Evolutionary conservation across 2,888 invertebrate genomes (phyloP), one percentile per base, ranked within the genome.

Genomic region (Metalampra italica): DNA sequence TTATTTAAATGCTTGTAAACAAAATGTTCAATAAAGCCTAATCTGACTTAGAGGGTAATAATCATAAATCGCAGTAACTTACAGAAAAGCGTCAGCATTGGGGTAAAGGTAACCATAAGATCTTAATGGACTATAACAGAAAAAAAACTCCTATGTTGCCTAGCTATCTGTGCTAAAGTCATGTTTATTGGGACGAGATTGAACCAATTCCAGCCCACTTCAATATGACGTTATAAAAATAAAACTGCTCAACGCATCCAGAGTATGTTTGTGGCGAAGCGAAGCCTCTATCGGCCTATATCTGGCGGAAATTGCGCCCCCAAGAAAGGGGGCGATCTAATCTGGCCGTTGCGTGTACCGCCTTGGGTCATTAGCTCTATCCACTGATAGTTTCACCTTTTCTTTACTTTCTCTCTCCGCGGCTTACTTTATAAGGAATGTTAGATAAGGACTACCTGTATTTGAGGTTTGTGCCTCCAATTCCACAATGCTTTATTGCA

Each of bases 261-360:
- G 36, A 36, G n/a, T 36, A 36, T 32, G 32, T 32, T 32, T 32
- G 32, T 32, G 11, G 32, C 11, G 32, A 32, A 32, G 22, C 29
- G 29, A 34, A 22, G 7, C 40, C 13, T 29, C 45, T 46, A 46
- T 46, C 46, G 46, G 45, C 39, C 36, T 43, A 5, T 73, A 75
- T 75, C 64, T 64, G 66, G 59, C 85, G 86, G 86, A 86, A 85
- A 84, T 87, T 85, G 84, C 82, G 71, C 74, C 73, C 76, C 74
- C 68, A 71, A 72, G 68, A 74, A 78, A 68, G 71, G 73, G 75
- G 73, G 64, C 75, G 81, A 87, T 88, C 69, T 85, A 86, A 87
- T 86, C 86, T 81, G 71, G 49, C 55, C 68, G 76, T 87, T 80
- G 84, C 86, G 88, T 88, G 84, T 70, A 66, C 67, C 60, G 67